A percentile compares a stretch with the other conserved stretches of the same genome.
Evolutionary conservation across 2,113 vertebrate genomes (phyloP).

Genomic region (Strix aluco): DNA sequence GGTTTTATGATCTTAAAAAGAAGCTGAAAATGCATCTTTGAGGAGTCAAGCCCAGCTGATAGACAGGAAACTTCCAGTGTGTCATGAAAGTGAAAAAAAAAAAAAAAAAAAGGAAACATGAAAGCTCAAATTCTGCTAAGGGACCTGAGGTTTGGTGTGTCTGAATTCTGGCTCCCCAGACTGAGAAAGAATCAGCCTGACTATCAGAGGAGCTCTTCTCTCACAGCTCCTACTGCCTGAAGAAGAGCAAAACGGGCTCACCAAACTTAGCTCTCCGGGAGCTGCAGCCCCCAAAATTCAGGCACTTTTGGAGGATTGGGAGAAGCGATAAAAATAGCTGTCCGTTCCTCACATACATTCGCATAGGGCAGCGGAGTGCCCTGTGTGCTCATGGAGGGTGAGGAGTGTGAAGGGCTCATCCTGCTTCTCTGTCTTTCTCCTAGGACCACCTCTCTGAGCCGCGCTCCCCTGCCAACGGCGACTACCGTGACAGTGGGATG

Average conservation of each 20-base stretch:
- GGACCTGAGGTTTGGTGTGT: not conserved
- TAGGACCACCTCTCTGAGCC: constrained; percentile 91
- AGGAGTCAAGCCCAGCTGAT: not conserved
- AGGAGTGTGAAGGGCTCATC: not conserved
- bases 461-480: constrained; percentile 91
- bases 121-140: not conserved
- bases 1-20: not conserved
- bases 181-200: not conserved
- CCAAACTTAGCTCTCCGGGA: not conserved
- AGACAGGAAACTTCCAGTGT: not conserved
- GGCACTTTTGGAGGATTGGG: not conserved
- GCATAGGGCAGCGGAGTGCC: not conserved
- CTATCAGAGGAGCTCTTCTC: not conserved
- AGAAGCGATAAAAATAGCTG: not conserved
- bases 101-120: not conserved
- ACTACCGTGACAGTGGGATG: constrained; percentile 92
- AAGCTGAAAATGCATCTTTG: not conserved
- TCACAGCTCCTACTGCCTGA: not conserved
- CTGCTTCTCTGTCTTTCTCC: constrained; percentile 23
- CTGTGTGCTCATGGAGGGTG: accelerated
- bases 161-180: not conserved
- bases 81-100: not conserved
- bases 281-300: not conserved
- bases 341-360: not conserved
- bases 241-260: not conserved